phyloP scores from a whole-genome alignment of 2,113 vertebrate species.

The Gyps fulvus region DNA sequence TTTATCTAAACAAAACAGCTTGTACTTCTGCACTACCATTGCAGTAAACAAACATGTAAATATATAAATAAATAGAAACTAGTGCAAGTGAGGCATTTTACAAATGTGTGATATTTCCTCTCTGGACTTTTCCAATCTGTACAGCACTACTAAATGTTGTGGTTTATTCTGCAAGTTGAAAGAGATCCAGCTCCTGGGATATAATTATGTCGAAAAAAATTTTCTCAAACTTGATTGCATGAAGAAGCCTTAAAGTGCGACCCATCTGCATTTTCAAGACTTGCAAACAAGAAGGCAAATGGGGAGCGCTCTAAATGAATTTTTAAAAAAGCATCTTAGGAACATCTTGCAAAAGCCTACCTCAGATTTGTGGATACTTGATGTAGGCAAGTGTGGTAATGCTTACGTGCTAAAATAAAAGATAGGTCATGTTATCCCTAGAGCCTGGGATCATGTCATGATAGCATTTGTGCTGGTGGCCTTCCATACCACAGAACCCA shows the following conservation, averaged over 20 bases:
- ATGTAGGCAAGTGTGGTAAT: background rate
- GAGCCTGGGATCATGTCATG: background rate
- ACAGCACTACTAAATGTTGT: background rate
- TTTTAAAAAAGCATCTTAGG: background rate
- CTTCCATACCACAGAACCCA: background rate
- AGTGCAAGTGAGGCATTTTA: background rate
- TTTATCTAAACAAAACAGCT: background rate
- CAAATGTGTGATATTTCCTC: background rate
- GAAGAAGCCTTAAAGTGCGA: background rate
- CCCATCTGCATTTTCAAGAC: background rate
- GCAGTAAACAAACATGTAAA: background rate
- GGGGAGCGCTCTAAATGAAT: background rate
- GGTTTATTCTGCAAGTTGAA: slow-evolving; percentile 4
- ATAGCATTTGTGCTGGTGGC: background rate
- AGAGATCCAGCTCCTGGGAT: background rate
- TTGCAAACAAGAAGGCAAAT: background rate
- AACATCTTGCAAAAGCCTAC: background rate
- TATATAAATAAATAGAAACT: background rate
- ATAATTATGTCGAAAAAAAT: background rate
- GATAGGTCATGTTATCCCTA: background rate
- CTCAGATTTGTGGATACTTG: background rate
- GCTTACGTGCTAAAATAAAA: background rate
- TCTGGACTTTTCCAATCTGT: background rate
- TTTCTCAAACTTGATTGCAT: background rate
- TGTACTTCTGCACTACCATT: background rate